These are phyloP conservation scores for Anoplopoma fimbria DNA, from an alignment of 2,113 vertebrate species.

Conservation along the genomic window DNA sequence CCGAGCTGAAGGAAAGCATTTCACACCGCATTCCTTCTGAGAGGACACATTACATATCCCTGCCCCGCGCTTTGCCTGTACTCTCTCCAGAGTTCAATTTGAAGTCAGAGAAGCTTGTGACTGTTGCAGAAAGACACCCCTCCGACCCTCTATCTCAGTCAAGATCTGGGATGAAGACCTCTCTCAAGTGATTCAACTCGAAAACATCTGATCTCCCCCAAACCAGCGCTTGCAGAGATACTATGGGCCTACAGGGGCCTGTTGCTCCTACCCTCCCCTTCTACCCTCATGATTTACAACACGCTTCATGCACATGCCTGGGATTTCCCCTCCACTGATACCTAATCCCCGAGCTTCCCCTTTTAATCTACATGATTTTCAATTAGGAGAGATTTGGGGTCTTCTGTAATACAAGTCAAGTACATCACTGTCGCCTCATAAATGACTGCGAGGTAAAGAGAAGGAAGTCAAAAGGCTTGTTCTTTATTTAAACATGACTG, in stretches of 20 bases:
- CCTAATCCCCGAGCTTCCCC: conserved; percentile 54
- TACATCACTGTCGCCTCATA: conserved; percentile 72
- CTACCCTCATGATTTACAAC: conserved; percentile 63
- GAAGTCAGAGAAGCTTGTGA: neutral
- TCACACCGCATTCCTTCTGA: conserved; percentile 50
- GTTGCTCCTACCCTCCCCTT: conserved; percentile 34
- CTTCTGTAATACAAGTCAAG: conserved; percentile 64
- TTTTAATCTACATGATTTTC: conserved; percentile 70
- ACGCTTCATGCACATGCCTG: conserved; percentile 58
- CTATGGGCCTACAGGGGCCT: conserved; percentile 27
- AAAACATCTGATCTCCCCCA: conserved; percentile 41
- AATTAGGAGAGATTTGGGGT: conserved; percentile 73
- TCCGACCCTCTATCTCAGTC: conserved; percentile 13
- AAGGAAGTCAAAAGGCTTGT: conserved; percentile 35
- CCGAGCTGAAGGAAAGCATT: conserved; percentile 52
- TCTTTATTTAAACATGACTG: conserved; percentile 39
- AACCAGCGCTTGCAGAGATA: conserved; percentile 39
- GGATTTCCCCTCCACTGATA: conserved; percentile 70
- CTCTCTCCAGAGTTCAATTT: neutral
- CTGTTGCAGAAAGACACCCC: neutral
- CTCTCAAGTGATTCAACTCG: conserved; percentile 43
- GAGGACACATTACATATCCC: conserved; percentile 13
- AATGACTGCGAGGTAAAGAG: conserved; percentile 52
- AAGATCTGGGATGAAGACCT: conserved; percentile 49
- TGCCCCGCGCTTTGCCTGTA: neutral